Base-by-base conservation (phyloP, 2,113 vertebrate species). In the Menidia beryllina region DNA sequence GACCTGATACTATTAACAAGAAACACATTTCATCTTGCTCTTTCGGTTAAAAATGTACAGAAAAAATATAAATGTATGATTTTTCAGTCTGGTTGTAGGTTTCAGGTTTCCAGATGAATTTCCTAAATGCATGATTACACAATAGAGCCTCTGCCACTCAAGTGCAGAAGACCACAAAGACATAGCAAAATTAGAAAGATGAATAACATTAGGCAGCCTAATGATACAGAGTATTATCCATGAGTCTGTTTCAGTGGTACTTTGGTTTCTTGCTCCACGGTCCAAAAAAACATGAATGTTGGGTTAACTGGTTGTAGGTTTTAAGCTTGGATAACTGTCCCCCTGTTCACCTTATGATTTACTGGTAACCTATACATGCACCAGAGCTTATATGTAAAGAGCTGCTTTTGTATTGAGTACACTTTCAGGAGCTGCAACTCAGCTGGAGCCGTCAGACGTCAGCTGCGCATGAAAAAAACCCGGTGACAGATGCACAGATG, bases 1-100 rank as follows among this genome's bases (percentile, higher is more conserved):
- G 94, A 90, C 36, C 66, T 79, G 56, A 48, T 75, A 51, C 48
- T 54, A 55, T 51, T 60, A 78, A 68, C 61, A 39, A 45, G 1
- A 13, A 55, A 12, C n/a, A 55, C 9, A 57, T 69, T 60, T 57
- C 49, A 60, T 62, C 66, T 57, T 53, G 38, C 30, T 56, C 48
- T 49, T 38, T 38, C 48, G 13, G 51, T 56, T 41, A 20, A 52
- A 71, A 62, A 59, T 50, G 27, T 66, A 9, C 21, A 21, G 53
- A 43, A 55, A 58, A 58, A 55, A 72, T 66, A 56, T 56, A 41
- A 66, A 67, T 62, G 47, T 59, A 23, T 52, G 56, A 67, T 34
- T 39, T 23, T 77, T 54, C 14, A 34, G 23, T 8, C 11, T 9
- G 34, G 30, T 52, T 41, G 23, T 20, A 69, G 34, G 51, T 50